A percentile compares a stretch with the other conserved stretches of the same genome.
These are phyloP conservation scores for Rafetus swinhoei DNA, from an alignment of 2,113 vertebrate genomes.

Conservation along the genomic window DNA sequence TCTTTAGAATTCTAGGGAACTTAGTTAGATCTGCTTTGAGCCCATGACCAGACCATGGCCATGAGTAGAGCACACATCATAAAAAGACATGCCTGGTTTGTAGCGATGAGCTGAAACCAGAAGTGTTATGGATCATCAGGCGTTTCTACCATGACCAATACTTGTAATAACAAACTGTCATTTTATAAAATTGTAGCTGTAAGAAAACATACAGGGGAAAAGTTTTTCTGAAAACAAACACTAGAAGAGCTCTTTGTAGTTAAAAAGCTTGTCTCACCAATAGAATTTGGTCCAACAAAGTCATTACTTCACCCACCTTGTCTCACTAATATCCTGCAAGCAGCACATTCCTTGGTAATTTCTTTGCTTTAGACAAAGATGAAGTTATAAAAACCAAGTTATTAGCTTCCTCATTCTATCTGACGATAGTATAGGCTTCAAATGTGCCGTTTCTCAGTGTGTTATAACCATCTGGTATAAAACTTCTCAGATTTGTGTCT, in stretches of 20 bases:
- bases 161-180: background rate
- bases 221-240: background rate
- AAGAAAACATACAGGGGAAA: background rate
- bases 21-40: background rate
- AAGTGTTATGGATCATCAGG: background rate
- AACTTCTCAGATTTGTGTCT: background rate
- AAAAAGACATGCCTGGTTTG: background rate
- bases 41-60: background rate
- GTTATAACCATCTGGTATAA: background rate
- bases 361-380: background rate
- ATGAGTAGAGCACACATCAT: background rate
- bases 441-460: background rate
- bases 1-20: background rate
- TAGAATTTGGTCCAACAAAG: background rate
- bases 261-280: background rate
- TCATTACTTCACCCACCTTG: background rate
- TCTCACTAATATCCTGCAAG: background rate
- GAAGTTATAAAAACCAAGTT: background rate
- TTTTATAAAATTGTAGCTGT: background rate
- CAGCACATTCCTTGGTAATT: background rate
- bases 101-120: background rate
- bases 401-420: background rate
- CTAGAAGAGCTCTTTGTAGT: background rate
- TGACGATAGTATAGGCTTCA: background rate
- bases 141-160: background rate